Percentiles rank a stretch among this genome's conserved stretches.
phyloP scores from a whole-genome alignment of 64 coral and sea anemone genomes.

The Astreopora myriophthalma region DNA sequence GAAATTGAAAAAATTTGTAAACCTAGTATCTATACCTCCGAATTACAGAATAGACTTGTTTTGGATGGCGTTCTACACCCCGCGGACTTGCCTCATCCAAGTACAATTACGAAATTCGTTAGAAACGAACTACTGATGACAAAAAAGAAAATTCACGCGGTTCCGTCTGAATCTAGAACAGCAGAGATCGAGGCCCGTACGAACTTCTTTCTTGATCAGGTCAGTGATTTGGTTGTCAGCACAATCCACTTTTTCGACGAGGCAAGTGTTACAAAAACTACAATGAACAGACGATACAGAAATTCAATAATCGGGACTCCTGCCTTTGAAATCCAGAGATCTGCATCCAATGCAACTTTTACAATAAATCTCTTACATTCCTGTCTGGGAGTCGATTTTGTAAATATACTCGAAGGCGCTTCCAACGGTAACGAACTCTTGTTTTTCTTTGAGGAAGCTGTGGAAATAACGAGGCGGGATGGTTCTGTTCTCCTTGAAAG shows the following conservation, averaged over 20 bases:
- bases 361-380: no score
- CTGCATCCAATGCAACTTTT: background rate
- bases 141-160: slow-evolving; percentile 11
- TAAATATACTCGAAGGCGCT: slow-evolving; percentile 6
- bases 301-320: background rate
- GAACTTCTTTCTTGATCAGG: slow-evolving; percentile 3
- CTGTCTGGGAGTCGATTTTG: slow-evolving; percentile 11
- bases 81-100: background rate
- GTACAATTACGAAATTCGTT: background rate
- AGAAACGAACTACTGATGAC: slow-evolving; percentile 34
- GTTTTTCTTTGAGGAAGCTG: slow-evolving; percentile 33
- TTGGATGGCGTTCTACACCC: slow-evolving; percentile 14
- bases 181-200: background rate
- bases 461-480: background rate
- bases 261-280: slow-evolving; percentile 45
- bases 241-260: slow-evolving; percentile 39
- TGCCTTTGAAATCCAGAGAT: slow-evolving; percentile 31
- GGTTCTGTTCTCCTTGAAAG: background rate
- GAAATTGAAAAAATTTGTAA: no score
- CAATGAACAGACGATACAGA: slow-evolving; percentile 9
- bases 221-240: slow-evolving; percentile 41
- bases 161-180: background rate
- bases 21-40: no score
- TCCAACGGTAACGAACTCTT: slow-evolving; percentile 40
- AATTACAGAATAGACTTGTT: slow-evolving; percentile 28